Evolutionary conservation across 2,888 invertebrate species (phyloP), one percentile per base, ranked within the genome.

Genomic region (Xestoiulus laeticollis): DNA sequence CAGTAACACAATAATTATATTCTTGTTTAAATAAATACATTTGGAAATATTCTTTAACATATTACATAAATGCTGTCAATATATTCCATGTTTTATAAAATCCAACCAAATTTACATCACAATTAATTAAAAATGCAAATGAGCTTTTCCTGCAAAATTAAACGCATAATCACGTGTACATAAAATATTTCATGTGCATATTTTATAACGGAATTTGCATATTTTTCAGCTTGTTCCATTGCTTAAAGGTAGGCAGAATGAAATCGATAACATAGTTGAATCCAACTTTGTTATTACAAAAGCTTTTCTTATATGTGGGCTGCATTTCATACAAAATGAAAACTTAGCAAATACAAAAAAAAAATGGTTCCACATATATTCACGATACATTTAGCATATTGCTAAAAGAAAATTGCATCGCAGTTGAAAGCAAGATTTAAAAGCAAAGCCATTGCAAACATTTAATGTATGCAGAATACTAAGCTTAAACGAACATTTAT

Each of bases 341-440:
- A 68, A 26, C 26, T 26, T 68, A 12, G 26, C 68, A 26, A 68
- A 68, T 26, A 68, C 12, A 68, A 68, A 44, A 68, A 53, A 68
- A 68, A 26, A n/a, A n/a, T n/a, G n/a, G n/a, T n/a, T 6, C 8
- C n/a, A 14, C 8, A 68, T 26, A 68, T 26, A 68, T 26, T 26
- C 10, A 68, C 22, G 68, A 68, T 68, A 68, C 68, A 68, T 68
- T 68, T 68, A 68, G 26, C 68, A 26, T 68, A 68, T 68, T 68
- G 68, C 26, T 59, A n/a, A 19, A n/a, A 19, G 59, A 59, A 59
- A 59, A 59, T n/a, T 59, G 59, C 59, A n/a, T 59, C 4, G 19
- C 4, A 6, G 59, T 19, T 59, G 59, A 59, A 59, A 59, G n/a
- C n/a, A 19, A 59, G 19, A 59, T n/a, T 59, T 59, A 59, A 59